These are phyloP conservation scores for Scomber japonicus DNA, from an alignment of 2,113 vertebrate genomes.

Conservation along the genomic window DNA sequence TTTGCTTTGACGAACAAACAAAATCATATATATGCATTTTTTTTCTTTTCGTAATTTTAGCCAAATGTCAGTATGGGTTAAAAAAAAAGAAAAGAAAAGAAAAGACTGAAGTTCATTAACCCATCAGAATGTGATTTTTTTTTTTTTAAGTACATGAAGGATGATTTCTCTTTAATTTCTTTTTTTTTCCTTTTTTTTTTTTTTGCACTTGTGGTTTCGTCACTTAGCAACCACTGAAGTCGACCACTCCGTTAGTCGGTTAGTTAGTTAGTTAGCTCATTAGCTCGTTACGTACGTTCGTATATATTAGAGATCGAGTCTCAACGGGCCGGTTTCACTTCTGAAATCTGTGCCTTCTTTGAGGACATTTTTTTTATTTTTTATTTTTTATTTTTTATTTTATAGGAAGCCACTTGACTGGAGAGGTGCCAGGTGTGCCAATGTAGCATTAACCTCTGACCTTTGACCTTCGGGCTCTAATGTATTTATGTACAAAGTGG, in stretches of 20 bases:
- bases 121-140: slow-evolving; percentile 65
- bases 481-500: slow-evolving; percentile 84
- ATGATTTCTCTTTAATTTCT: slow-evolving; percentile 3
- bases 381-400: background rate
- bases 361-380: slow-evolving; percentile 15
- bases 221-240: slow-evolving; percentile 60
- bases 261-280: too few species aligned
- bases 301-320: slow-evolving; percentile 7
- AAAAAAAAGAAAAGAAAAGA: background rate
- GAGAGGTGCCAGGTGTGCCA: slow-evolving; percentile 68
- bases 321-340: slow-evolving; percentile 21
- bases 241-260: slow-evolving; percentile 23
- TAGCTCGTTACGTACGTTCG: too few species aligned
- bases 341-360: slow-evolving; percentile 28
- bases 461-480: slow-evolving; percentile 45
- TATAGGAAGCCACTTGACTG: slow-evolving; percentile 67
- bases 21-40: slow-evolving; percentile 14
- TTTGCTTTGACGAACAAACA: slow-evolving; percentile 26
- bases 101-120: background rate
- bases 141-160: slow-evolving; percentile 62
- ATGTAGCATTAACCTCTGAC: slow-evolving; percentile 81
- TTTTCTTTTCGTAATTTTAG: slow-evolving; percentile 8
- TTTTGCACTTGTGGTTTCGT: slow-evolving; percentile 72
- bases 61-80: slow-evolving; percentile 51
- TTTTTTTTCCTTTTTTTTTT: slow-evolving; percentile 8